Evolutionary conservation across 2,113 vertebrate genomes (phyloP).

Genomic region (Aptenodytes patagonicus): DNA sequence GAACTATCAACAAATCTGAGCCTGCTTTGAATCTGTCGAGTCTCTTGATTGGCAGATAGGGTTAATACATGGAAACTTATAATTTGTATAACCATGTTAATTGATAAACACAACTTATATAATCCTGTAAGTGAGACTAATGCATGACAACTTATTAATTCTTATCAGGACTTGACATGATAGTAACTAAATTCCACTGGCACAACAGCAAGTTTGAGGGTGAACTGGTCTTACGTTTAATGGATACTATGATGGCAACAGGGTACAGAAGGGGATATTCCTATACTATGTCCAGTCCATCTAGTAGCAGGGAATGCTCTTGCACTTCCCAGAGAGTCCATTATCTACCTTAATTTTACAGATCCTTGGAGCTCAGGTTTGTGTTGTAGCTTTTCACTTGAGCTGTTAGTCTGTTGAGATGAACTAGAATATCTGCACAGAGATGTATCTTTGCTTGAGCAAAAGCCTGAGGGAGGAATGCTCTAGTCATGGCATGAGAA

Average conservation of each 20-base stretch:
- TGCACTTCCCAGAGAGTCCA: background rate
- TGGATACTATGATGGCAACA: background rate
- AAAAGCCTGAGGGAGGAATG: background rate
- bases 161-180: background rate
- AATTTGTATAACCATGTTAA: background rate
- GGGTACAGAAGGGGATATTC: background rate
- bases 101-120: background rate
- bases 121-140: background rate
- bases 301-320: background rate
- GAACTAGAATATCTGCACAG: background rate
- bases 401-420: background rate
- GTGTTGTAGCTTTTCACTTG: background rate
- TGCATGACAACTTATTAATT: background rate
- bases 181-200: background rate
- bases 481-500: background rate
- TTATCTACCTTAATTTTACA: background rate
- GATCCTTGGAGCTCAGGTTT: background rate
- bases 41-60: background rate
- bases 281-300: background rate
- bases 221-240: background rate
- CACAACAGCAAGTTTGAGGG: background rate
- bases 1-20: background rate
- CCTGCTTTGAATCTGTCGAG: background rate
- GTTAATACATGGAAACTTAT: background rate
- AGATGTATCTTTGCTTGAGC: background rate